Evolutionary conservation across 2,797 vertebrate species (phyloP), one percentile per base, ranked within the genome.

Genomic region (Ceryle rudis): DNA sequence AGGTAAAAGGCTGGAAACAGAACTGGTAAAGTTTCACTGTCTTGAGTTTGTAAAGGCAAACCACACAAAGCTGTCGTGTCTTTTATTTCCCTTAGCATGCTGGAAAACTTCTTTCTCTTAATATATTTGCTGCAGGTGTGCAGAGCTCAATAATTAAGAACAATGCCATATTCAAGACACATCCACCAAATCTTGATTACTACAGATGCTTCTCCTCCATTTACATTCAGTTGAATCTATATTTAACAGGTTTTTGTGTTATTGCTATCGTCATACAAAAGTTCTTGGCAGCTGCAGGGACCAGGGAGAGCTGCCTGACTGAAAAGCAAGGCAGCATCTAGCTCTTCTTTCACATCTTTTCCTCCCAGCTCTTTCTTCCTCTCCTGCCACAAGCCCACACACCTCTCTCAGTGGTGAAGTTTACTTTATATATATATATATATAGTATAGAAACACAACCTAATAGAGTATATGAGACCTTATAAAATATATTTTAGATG

Each of bases 171-270:
- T 58, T 87, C 5, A 4, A 93, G 74, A 64, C 49, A 93, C 17
- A 82, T 77, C 37, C 65, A 89, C 58, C 16, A 89, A 82, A 89
- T 23, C 20, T 85, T 92, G 78, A 70, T 84, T 95, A 57, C 37
- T 81, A 23, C 19, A 64, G 73, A 66, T 80, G 52, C 4, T 84
- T 79, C 62, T 89, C 51, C 67, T 86, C 64, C 52, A 67, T 86
- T 89, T 73, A 80, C 70, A 87, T 85, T 80, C 67, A 58, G 16
- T 25, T 73, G 41, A 86, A 80, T 80, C 51, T 74, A 61, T 77
- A 80, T 65, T 94, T 92, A 94, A 80, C 41, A 60, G 42, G 22
- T 54, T 95, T 71, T 85, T 95, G 18, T 89, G 52, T 65, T 94
- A 67, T 15, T 87, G 47, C 12, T 82, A 46, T 87, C 89, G 61